These are phyloP conservation scores for Agapostemon virescens DNA, from an alignment of 2,888 invertebrate genomes.

Conservation along the genomic window DNA sequence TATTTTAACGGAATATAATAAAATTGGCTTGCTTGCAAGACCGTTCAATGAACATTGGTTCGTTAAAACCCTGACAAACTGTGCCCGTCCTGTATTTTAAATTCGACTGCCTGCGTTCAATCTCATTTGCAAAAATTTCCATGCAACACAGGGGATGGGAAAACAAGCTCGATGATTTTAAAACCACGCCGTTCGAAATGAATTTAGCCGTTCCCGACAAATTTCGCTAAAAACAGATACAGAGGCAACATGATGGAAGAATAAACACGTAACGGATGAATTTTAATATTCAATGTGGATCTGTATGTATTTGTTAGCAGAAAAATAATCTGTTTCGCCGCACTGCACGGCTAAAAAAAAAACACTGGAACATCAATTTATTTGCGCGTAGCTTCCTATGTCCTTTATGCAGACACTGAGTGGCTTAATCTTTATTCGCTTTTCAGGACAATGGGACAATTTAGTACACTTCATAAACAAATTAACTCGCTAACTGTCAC, in stretches of 20 bases:
- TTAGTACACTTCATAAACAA: background rate
- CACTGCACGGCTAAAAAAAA: background rate
- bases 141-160: constrained; percentile 13
- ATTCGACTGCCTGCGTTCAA: constrained; percentile 39
- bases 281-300: background rate
- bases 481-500: background rate
- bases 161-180: constrained; percentile 45
- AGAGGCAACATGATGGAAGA: constrained; percentile 10
- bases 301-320: background rate
- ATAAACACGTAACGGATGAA: constrained; percentile 10
- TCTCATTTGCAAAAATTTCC: constrained; percentile 60
- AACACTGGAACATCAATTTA: background rate
- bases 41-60: constrained; percentile 37
- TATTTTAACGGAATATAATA: constrained; percentile 43
- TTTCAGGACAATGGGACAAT: background rate
- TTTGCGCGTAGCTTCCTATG: background rate
- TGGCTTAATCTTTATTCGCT: background rate
- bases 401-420: background rate
- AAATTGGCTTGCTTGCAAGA: constrained; percentile 34
- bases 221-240: constrained; percentile 7
- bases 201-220: constrained; percentile 28
- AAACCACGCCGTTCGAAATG: constrained; percentile 21
- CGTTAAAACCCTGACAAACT: constrained; percentile 49
- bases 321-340: background rate
- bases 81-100: constrained; percentile 40